Evolutionary conservation across 2,888 invertebrate species (phyloP).

Genomic region (Lycaena phlaeas): DNA sequence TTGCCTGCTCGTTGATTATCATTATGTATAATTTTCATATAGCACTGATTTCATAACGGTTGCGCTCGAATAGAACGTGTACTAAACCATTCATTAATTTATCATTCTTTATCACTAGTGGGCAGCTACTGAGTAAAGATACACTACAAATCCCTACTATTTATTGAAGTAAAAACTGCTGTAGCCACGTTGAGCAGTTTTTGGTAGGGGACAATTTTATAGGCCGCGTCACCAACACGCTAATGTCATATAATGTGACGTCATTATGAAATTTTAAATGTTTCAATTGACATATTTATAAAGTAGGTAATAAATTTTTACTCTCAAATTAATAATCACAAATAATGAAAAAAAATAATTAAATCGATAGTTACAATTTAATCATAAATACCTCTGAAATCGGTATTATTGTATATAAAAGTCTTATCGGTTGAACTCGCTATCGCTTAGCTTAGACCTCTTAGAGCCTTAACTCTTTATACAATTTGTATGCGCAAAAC

Average conservation of each 20-base stretch:
- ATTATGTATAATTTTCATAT: slow-evolving; percentile 49
- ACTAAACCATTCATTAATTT: slow-evolving; percentile 41
- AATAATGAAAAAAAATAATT: too few relatives aligned
- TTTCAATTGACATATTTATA: too few relatives aligned
- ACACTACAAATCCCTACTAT: too few relatives aligned
- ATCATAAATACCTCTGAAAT: slow-evolving; percentile 15
- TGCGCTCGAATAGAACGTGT: slow-evolving; percentile 68
- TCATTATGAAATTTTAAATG: too few relatives aligned
- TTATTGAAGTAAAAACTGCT: too few relatives aligned
- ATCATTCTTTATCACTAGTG: slow-evolving; percentile 35
- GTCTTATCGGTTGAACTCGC: slow-evolving; percentile 60
- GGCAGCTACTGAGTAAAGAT: slow-evolving; percentile 8
- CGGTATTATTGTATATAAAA: slow-evolving; percentile 59
- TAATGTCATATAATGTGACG: too few relatives aligned
- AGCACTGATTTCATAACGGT: slow-evolving; percentile 69
- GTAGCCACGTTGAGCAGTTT: too few relatives aligned
- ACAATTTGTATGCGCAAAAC: slow-evolving; percentile 40
- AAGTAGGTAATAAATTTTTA: too few relatives aligned
- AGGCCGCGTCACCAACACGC: too few relatives aligned
- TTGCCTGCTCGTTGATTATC: slow-evolving; percentile 15
- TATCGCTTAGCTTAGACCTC: slow-evolving; percentile 56
- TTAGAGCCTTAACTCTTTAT: too few relatives aligned
- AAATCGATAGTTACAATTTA: slow-evolving; percentile 1
- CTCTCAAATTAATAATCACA: too few relatives aligned
- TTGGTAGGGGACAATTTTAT: too few relatives aligned